Evolutionary conservation across 2,113 vertebrate species (phyloP).

Genomic region (Caranx ignobilis): DNA sequence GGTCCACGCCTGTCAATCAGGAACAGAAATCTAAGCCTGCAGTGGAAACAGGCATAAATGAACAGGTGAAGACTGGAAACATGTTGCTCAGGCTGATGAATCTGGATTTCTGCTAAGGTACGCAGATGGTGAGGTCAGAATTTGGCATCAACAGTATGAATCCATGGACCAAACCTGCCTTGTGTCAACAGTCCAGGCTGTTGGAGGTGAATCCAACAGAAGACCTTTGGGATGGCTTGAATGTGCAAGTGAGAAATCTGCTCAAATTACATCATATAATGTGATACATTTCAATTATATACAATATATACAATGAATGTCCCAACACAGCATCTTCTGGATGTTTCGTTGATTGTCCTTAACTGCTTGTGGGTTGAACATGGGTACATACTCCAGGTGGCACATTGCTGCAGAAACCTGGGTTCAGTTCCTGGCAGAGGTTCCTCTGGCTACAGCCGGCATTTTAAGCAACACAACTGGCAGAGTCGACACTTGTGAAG

Average conservation of each 20-base stretch:
- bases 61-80: background rate
- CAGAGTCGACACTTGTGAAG: background rate
- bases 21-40: background rate
- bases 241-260: background rate
- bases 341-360: background rate
- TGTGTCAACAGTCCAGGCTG: constrained; percentile 13
- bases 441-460: constrained; percentile 4
- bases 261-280: background rate
- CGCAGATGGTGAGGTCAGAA: constrained; percentile 8
- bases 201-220: background rate
- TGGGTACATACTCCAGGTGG: constrained; percentile 14
- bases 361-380: background rate
- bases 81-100: background rate
- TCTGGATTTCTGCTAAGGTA: background rate
- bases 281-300: background rate
- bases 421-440: constrained; percentile 6
- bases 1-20: background rate
- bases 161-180: background rate
- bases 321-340: background rate
- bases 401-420: constrained; percentile 7
- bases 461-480: constrained; percentile 19
- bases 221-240: background rate
- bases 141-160: constrained; percentile 5
- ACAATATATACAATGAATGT: background rate
- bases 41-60: background rate